Evolutionary conservation across 2,888 invertebrate species (phyloP).

Genomic region (Mythimna albipuncta): DNA sequence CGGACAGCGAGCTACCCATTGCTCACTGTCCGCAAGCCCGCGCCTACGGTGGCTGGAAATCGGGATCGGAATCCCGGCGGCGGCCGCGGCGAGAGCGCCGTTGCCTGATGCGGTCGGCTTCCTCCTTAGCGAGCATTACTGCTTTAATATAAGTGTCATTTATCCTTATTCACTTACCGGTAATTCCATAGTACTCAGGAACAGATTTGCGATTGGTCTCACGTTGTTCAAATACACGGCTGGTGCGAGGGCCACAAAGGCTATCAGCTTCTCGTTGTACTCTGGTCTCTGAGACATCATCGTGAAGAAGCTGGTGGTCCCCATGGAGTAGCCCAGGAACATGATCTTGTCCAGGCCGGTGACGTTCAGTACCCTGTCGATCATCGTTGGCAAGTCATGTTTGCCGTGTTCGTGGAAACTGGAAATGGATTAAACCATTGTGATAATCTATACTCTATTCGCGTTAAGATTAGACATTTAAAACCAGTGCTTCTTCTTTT

Average conservation of each 20-base stretch:
- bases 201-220: constrained; percentile 65
- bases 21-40: too few species aligned
- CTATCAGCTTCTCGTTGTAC: constrained; percentile 87
- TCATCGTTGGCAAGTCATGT: constrained; percentile 90
- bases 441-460: too few species aligned
- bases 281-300: constrained; percentile 90
- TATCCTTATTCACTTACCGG: constrained; percentile 68
- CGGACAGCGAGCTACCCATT: too few species aligned
- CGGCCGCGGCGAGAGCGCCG: too few species aligned
- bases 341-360: constrained; percentile 83
- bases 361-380: constrained; percentile 87
- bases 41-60: too few species aligned
- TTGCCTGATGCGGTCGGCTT: too few species aligned
- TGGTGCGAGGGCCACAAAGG: constrained; percentile 89
- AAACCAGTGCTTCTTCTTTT: too few species aligned
- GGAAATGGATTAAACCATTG: constrained; percentile 53
- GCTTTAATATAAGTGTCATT: too few species aligned
- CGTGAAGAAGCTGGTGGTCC: constrained; percentile 89
- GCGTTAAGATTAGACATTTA: too few species aligned
- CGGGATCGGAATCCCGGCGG: too few species aligned
- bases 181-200: constrained; percentile 74
- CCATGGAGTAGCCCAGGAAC: constrained; percentile 92
- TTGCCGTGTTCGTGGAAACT: constrained; percentile 91
- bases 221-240: constrained; percentile 86
- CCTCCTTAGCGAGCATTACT: too few species aligned